A percentile compares a stretch with the other conserved stretches of the same genome.
phyloP scores from a whole-genome alignment of 2,797 vertebrate species.

The Chromobotia macracanthus region DNA sequence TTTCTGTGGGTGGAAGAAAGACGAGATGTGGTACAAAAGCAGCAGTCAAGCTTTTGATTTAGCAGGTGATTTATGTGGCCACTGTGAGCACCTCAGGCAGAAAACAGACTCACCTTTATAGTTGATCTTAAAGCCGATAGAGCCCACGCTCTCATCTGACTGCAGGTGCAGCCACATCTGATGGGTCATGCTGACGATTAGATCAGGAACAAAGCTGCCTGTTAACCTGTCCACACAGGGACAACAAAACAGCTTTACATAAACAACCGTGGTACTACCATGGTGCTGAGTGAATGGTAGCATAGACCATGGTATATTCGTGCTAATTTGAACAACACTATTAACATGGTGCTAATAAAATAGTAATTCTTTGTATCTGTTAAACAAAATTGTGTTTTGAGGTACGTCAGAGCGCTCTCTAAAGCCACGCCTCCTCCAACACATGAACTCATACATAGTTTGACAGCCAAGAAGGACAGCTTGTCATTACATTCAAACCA shows the following conservation, averaged over 20 bases:
- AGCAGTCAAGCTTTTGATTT: constrained; percentile 23
- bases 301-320: neutral
- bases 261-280: neutral
- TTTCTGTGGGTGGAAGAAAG: constrained; percentile 78
- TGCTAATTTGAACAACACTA: neutral
- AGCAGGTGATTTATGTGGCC: constrained; percentile 4
- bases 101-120: constrained; percentile 85
- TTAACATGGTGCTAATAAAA: neutral
- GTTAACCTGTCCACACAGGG: constrained; percentile 81
- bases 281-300: no score
- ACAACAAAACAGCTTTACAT: constrained; percentile 24
- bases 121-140: constrained; percentile 97
- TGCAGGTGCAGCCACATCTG: constrained; percentile 99
- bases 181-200: constrained; percentile 96
- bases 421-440: no score
- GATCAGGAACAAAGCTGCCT: constrained; percentile 95
- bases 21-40: neutral
- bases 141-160: constrained; percentile 96
- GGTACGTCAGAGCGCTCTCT: no score
- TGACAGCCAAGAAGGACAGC: no score
- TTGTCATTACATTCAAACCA: no score
- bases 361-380: neutral
- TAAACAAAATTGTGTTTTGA: no score
- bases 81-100: neutral
- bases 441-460: no score